Percentiles rank a stretch among this genome's conserved stretches.
Conservation (phyloP, 1,140 invertebrate species). For the Halyomorpha halys region DNA sequence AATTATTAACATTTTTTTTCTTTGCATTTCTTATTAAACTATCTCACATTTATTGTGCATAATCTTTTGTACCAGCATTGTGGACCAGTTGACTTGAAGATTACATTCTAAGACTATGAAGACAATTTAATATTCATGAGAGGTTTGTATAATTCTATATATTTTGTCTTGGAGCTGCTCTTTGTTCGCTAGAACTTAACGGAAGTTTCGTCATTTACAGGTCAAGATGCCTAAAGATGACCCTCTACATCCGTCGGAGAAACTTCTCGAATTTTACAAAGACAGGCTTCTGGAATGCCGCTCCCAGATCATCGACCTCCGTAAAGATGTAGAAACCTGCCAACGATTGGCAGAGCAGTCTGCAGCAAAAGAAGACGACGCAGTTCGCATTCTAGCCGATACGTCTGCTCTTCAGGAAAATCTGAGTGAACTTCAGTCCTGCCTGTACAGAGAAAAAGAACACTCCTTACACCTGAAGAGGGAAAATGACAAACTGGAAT, state of each 20-base stretch:
- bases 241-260: conserved; percentile 2
- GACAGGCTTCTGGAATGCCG: conserved; percentile 18
- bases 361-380: conserved; percentile 16
- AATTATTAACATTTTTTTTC: no score
- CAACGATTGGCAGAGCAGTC: conserved; percentile 6
- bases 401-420: conserved; percentile 20
- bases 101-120: no score
- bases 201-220: conserved; percentile 13
- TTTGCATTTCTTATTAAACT: no score
- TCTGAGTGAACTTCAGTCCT: conserved; percentile 25
- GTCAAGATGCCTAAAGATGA: conserved; percentile 8
- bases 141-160: no score
- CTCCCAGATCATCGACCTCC: not conserved
- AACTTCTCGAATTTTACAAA: conserved; percentile 23
- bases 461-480: conserved; percentile 23
- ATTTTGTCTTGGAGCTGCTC: no score
- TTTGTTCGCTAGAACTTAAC: not conserved
- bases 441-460: conserved; percentile 27
- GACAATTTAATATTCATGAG: no score
- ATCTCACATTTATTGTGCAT: no score
- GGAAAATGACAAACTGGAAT: conserved; percentile 26
- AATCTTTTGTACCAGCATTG: no score
- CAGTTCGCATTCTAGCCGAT: conserved; percentile 12
- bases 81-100: no score
- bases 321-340: conserved; percentile 16